Percentiles rank a stretch among this genome's conserved stretches.
Conservation (phyloP, 2,797 vertebrate genomes). For the Propithecus perrieri region DNA sequence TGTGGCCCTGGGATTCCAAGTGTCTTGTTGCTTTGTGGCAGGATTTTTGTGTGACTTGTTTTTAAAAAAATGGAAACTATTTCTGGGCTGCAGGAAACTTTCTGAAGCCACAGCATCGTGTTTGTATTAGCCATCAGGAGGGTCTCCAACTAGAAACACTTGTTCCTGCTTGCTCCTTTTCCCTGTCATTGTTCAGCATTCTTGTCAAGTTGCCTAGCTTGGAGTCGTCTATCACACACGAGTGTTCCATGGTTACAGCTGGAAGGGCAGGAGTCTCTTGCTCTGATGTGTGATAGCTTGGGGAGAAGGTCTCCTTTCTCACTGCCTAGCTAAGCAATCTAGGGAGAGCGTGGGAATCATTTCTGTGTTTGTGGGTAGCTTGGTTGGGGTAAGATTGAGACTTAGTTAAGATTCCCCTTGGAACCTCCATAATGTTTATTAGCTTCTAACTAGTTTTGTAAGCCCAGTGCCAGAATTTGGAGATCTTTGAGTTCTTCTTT, state of each 20-base stretch:
- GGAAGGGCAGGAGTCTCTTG: slow-evolving; percentile 31
- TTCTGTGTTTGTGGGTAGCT: not conserved
- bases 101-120: slow-evolving; percentile 41
- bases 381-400: not conserved
- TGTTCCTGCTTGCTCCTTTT: slow-evolving; percentile 60
- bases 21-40: slow-evolving; percentile 74
- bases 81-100: slow-evolving; percentile 51
- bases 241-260: not conserved
- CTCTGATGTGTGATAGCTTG: not conserved
- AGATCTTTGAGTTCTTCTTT: slow-evolving; percentile 65
- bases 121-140: slow-evolving; percentile 41
- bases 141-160: slow-evolving; percentile 57
- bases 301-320: not conserved
- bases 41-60: slow-evolving; percentile 63
- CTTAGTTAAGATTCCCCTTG: not conserved
- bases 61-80: slow-evolving; percentile 36
- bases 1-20: slow-evolving; percentile 63
- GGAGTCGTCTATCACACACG: slow-evolving; percentile 21
- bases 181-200: slow-evolving; percentile 45
- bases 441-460: slow-evolving; percentile 66
- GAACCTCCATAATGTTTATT: slow-evolving; percentile 47
- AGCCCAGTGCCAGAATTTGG: slow-evolving; percentile 56
- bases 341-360: slow-evolving; percentile 20
- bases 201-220: slow-evolving; percentile 70
- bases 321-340: not conserved